Base-by-base conservation (phyloP, 2,888 invertebrate species). In the Priocnemis perturbator region DNA sequence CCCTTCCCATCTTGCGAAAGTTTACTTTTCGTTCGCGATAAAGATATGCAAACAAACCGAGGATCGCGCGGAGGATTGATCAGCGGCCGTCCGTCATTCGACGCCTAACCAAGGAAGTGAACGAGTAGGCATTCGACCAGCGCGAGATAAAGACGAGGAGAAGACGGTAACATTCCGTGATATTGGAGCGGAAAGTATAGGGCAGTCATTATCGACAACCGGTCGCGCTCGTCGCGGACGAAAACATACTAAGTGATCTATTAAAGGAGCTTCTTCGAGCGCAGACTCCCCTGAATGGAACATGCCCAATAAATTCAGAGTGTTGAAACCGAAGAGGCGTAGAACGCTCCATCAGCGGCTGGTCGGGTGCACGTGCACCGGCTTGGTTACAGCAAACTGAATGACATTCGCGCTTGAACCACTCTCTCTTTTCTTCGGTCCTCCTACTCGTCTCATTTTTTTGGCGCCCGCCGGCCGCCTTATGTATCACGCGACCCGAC, bases 261-360 rank as follows among this genome's bases (percentile, higher is more conserved):
- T 26, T 64, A 57, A 57, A 57, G 44, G 20, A 50, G 30, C 45
- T 3, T 20, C 23, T 62, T 58, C 47, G 58, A 50, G 59, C 23
- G 61, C 53, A 47, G 57, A 23, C 11, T 2, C 37, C 11, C 17
- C 50, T 57, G 17, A 14, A 20, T 21, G 62, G 44, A 62, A 15
- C 19, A 55, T 55, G 55, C 55, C 62, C 62, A 62, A 53, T 62
- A 37, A 21, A 55, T 55, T 44, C 23, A 20, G n/a, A 0, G 55
- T 55, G 55, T n/a, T 21, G 4, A 21, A n/a, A n/a, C 23, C 55
- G 21, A n/a, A n/a, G 23, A 9, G 37, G 37, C 37, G 37, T 37
- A 26, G n/a, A n/a, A n/a, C n/a, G n/a, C n/a, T n/a, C n/a, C n/a
- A n/a, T n/a, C n/a, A n/a, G n/a, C n/a, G n/a, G n/a, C n/a, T 57